Evolutionary conservation across 2,888 invertebrate genomes (phyloP), one percentile per base, ranked within the genome.

Genomic region (Xylocampa areola): DNA sequence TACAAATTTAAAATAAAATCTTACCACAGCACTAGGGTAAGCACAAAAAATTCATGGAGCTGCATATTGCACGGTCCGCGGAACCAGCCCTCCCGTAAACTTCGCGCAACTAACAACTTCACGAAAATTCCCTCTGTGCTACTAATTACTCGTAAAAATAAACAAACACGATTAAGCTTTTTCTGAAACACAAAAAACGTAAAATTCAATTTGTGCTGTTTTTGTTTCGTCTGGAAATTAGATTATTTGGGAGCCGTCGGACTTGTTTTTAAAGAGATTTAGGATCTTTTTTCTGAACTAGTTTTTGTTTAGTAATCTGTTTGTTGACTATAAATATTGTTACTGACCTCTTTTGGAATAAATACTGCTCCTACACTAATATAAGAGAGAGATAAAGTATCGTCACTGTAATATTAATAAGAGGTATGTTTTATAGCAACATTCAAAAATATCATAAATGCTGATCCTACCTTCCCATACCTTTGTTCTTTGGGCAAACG

Each of bases 61-160:
- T 4, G 39, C 53, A 48, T 51, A 39, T 43, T 68, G 49, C 49
- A 58, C 36, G 52, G 36, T 53, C 39, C 21, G 10, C 23, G 14
- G 40, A 45, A 43, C 30, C n/a, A 52, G 29, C 16, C 10, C 6
- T 52, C 33, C 36, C 32, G 40, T 45, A 44, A 72, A 72, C 51
- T 72, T 60, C 3, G 27, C 37, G 17, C 44, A 55, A 59, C 51
- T 53, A 60, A 53, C 47, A 45, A 59, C 52, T 53, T 44, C 37
- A 51, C 50, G 36, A 59, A 67, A 64, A 53, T 60, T 63, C 52
- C 57, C 66, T 54, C 68, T 54, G 60, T 68, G 62, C 67, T 60
- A 72, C 73, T 77, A 78, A 77, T 78, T 80, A 75, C 71, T 69
- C 62, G 52, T 45, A 68, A 68, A 81, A 81, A 77, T 73, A 78